Percentiles rank a stretch among this genome's conserved stretches.
phyloP scores from a whole-genome alignment of 2,113 vertebrate genomes.

The Irena cyanogastra region DNA sequence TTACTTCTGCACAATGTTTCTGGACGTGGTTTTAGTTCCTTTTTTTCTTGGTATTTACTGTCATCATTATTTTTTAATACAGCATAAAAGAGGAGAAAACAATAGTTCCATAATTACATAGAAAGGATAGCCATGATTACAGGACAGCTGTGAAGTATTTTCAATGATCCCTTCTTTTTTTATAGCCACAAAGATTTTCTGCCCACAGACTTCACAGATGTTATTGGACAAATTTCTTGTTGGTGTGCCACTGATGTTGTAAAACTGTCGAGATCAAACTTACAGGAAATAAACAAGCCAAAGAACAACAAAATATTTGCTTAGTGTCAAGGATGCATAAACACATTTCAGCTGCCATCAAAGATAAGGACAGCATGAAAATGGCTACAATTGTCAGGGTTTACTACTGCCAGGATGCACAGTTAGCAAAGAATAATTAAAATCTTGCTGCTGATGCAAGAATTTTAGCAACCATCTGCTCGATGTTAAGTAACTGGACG shows the following conservation, averaged over 20 bases:
- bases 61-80: background rate
- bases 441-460: background rate
- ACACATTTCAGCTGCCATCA: background rate
- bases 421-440: background rate
- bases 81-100: background rate
- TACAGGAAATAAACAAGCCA: background rate
- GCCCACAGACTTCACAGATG: conserved; percentile 69
- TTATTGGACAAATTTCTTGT: conserved; percentile 63
- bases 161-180: conserved; percentile 77
- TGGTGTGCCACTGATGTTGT: conserved; percentile 69
- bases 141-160: conserved; percentile 82
- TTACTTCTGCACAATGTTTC: background rate
- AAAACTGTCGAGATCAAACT: conserved; percentile 67
- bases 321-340: background rate
- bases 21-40: background rate
- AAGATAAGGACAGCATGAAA: background rate
- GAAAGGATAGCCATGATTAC: conserved; percentile 74
- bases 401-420: background rate
- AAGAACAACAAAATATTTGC: background rate
- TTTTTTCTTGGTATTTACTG: background rate
- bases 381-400: background rate
- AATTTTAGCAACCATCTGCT: background rate
- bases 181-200: conserved; percentile 76
- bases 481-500: background rate
- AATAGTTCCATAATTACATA: background rate